Percentiles rank a stretch among this genome's conserved stretches.
Conservation (phyloP, 2,113 vertebrate genomes). For the Serinus canaria region DNA sequence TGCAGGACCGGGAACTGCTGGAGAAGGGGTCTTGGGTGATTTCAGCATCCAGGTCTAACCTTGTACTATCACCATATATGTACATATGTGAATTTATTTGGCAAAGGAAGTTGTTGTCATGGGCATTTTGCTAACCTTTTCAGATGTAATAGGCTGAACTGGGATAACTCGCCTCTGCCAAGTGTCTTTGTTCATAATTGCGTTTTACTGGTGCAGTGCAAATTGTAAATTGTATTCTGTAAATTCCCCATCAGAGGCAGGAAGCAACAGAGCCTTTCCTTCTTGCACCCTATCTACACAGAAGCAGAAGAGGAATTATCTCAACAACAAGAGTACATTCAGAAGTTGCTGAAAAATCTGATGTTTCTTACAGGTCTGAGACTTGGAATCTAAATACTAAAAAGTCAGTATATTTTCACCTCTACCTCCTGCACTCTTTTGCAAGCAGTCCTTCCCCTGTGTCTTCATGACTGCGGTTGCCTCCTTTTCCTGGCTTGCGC, state of each 20-base stretch:
- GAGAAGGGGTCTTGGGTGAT: background rate
- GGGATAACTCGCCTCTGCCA: background rate
- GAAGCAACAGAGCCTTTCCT: background rate
- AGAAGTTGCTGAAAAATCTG: background rate
- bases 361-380: background rate
- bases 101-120: background rate
- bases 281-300: background rate
- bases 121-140: conserved; percentile 7
- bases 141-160: background rate
- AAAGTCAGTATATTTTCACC: background rate
- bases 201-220: background rate
- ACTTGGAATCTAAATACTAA: background rate
- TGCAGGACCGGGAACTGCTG: background rate
- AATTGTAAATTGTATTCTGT: background rate
- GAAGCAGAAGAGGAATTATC: conserved; percentile 11
- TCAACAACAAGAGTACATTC: background rate
- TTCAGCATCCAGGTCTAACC: background rate
- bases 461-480: background rate
- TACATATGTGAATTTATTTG: background rate
- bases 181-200: background rate
- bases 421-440: background rate
- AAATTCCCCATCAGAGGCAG: background rate
- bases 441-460: background rate
- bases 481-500: conserved; percentile 9
- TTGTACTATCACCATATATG: background rate